Base-by-base conservation (phyloP, 1,140 invertebrate genomes). In the Drosophila quadrilineata region DNA sequence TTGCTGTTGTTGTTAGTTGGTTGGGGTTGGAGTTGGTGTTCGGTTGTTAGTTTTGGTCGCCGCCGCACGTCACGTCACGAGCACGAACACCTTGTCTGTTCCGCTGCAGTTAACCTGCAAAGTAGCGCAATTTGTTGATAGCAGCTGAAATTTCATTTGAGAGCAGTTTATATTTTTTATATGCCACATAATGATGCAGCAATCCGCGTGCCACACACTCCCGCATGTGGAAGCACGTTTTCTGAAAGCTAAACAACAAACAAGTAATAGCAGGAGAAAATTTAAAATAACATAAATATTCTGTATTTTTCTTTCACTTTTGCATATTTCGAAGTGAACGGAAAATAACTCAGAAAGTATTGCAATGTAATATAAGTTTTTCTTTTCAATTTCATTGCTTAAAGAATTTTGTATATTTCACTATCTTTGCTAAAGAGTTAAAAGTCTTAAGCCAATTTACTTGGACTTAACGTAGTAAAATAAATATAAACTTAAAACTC, bases 51-150 rank as follows among this genome's bases (percentile, higher is more conserved):
- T 38, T 45, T 16, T 54, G 46, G 22, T 52, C 35, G n/a, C n/a
- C n/a, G n/a, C n/a, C n/a, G n/a, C n/a, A 36, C 40, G 56, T 68
- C 56, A 46, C 53, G 22, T 43, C 65, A 16, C 65, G 59, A 49
- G n/a, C 58, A 60, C 58, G 45, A 22, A 41, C 58, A 29, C 46
- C 62, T 68, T 63, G 79, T 79, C 79, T 85, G 66, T 85, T 85
- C 59, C 74, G 71, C 74, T 75, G 79, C 79, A 79, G 79, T 79
- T 85, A 85, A 85, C 79, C 75, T 85, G 79, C 67, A 85, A 85
- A 85, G 79, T 85, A 85, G 79, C 79, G 75, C 79, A 85, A 85
- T 85, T 85, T 85, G 79, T 85, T 85, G 80, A 85, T 85, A 85
- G 75, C 79, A 75, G 79, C 62, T 85, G 52, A 85, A 85, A 85